A percentile compares a stretch with the other conserved stretches of the same genome.
These are phyloP conservation scores for Podarcis muralis DNA, from an alignment of 2,113 vertebrate species.

Conservation along the genomic window DNA sequence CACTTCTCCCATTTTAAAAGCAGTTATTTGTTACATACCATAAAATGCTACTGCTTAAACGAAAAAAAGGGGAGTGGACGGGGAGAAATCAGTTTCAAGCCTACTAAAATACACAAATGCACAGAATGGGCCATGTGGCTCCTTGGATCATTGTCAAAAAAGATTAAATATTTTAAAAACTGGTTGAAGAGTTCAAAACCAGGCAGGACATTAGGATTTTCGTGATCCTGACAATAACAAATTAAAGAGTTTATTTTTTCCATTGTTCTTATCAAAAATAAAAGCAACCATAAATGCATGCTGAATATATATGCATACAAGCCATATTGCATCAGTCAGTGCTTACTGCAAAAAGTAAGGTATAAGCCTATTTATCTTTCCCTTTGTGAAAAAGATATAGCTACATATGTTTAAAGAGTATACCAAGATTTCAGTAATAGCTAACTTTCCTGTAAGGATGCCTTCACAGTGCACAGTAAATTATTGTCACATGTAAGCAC, in stretches of 20 bases:
- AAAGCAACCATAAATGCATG: conserved; percentile 43
- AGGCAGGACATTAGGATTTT: background rate
- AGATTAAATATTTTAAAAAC: background rate
- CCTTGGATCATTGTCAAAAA: background rate
- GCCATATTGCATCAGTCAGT: conserved; percentile 45
- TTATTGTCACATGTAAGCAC: background rate
- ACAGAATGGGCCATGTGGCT: background rate
- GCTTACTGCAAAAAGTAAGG: background rate
- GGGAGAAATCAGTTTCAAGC: background rate
- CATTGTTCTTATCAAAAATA: conserved; percentile 2
- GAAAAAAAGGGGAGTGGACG: no score
- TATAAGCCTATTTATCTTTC: conserved; percentile 15
- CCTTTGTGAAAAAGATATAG: conserved; percentile 51
- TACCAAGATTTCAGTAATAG: background rate
- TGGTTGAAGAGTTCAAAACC: background rate
- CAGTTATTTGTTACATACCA: background rate
- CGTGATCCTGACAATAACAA: background rate
- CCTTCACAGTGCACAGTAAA: conserved; percentile 10
- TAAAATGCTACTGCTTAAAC: background rate
- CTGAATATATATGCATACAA: conserved; percentile 17
- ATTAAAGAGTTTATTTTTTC: conserved; percentile 13
- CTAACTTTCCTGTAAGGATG: background rate
- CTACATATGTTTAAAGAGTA: conserved; percentile 20
- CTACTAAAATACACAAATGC: no score
- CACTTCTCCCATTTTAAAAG: background rate